Evolutionary conservation across 2,797 vertebrate species (phyloP).

Genomic region (Lithobates sylvaticus): DNA sequence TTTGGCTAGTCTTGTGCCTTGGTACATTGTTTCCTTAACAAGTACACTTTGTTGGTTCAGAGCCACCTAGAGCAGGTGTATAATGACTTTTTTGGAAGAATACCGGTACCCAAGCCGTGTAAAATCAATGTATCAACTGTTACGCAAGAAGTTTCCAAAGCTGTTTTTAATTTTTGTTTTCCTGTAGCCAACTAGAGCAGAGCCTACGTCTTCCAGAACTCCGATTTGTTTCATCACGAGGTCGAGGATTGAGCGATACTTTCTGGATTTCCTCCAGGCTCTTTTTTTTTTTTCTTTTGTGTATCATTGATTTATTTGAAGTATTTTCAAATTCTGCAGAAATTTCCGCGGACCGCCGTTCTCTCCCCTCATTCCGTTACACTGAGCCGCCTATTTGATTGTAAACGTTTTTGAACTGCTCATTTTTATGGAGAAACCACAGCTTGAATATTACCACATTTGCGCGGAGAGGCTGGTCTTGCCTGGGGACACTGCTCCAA

Average conservation of each 20-base stretch:
- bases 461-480: conserved; percentile 71
- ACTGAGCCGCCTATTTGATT: conserved; percentile 68
- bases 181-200: not conserved
- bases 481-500: conserved; percentile 77
- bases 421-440: conserved; percentile 68
- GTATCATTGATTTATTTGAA: conserved; percentile 55
- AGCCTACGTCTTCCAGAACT: not conserved
- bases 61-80: not conserved
- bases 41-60: not conserved
- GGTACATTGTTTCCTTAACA: too few relatives aligned
- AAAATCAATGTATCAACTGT: not conserved
- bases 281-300: conserved; percentile 11
- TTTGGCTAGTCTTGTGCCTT: too few relatives aligned
- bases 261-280: conserved; percentile 29
- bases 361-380: conserved; percentile 57
- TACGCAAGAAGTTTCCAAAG: not conserved
- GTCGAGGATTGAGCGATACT: conserved; percentile 1
- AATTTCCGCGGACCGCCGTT: conserved; percentile 60
- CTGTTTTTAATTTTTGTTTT: not conserved
- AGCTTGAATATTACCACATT: conserved; percentile 77
- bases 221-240: not conserved
- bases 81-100: not conserved
- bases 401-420: conserved; percentile 70
- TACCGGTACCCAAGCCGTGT: not conserved
- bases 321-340: conserved; percentile 63